These are phyloP conservation scores for Eristalinus aeneus DNA, from an alignment of 2,888 invertebrate species.

Conservation along the genomic window DNA sequence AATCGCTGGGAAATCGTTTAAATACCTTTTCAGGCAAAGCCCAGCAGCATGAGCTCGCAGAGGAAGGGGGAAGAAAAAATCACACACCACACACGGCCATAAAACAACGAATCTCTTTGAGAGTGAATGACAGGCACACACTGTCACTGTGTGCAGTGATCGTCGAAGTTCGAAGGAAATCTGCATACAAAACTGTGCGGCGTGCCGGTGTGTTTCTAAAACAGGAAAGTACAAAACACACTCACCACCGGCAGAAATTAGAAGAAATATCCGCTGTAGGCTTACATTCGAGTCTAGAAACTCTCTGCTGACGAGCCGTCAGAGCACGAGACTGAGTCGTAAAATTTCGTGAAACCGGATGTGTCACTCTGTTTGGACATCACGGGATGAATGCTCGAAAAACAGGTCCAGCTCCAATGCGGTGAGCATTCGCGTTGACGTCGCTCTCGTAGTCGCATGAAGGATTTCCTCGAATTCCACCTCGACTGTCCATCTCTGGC, in stretches of 20 bases:
- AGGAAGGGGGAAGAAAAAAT: slow-evolving; percentile 6
- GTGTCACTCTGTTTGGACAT: slow-evolving; percentile 12
- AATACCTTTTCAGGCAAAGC: slow-evolving; percentile 49
- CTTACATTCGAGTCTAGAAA: slow-evolving; percentile 15
- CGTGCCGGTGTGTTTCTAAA: slow-evolving; percentile 32
- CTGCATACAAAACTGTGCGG: slow-evolving; percentile 21
- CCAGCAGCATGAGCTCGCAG: neutral
- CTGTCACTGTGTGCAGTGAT: slow-evolving; percentile 14
- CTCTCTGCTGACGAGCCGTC: neutral
- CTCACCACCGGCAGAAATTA: neutral
- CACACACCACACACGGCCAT: slow-evolving; percentile 26
- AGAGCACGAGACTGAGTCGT: slow-evolving; percentile 33
- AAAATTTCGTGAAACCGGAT: slow-evolving; percentile 32
- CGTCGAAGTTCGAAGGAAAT: slow-evolving; percentile 44
- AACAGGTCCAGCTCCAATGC: neutral
- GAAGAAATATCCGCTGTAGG: slow-evolving; percentile 32
- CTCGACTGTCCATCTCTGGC: slow-evolving; percentile 30
- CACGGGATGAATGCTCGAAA: slow-evolving; percentile 35
- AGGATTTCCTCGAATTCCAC: slow-evolving; percentile 29
- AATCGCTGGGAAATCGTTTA: slow-evolving; percentile 56
- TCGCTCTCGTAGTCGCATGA: slow-evolving; percentile 14
- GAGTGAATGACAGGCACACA: slow-evolving; percentile 15
- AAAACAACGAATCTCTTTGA: slow-evolving; percentile 58
- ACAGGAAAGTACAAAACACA: slow-evolving; percentile 56
- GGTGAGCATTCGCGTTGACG: neutral